phyloP scores from a whole-genome alignment of 2,113 vertebrate genomes.

The Tragelaphus buxtoni region DNA sequence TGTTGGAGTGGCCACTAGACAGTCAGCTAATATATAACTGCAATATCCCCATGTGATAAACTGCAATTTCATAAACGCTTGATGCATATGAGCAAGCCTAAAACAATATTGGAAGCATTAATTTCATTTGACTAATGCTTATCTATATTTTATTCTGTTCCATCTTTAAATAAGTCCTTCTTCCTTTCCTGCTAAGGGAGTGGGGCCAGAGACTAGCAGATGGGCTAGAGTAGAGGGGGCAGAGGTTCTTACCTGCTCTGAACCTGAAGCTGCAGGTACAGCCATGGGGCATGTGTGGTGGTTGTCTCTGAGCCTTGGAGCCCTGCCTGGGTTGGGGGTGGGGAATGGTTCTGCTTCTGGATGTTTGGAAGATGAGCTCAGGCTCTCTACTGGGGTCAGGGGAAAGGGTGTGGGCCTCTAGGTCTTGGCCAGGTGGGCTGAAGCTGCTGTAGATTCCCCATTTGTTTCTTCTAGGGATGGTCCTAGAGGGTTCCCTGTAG shows the following conservation, averaged over 20 bases:
- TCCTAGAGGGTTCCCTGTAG: background rate
- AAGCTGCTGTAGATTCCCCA: background rate
- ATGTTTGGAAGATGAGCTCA: background rate
- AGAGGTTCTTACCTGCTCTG: background rate
- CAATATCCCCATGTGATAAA: slow-evolving; percentile 74
- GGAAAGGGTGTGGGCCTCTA: background rate
- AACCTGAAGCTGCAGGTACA: background rate
- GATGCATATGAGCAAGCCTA: slow-evolving; percentile 67
- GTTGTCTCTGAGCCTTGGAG: background rate
- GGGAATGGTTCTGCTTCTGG: background rate
- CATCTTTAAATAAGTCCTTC: slow-evolving; percentile 39
- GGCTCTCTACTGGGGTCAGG: background rate
- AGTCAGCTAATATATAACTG: slow-evolving; percentile 75
- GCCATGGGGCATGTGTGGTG: no score
- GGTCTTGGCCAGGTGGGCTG: no score
- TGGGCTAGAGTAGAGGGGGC: background rate
- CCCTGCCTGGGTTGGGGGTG: background rate
- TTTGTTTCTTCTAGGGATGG: background rate
- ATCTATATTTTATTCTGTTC: slow-evolving; percentile 74
- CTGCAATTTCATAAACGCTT: slow-evolving; percentile 69
- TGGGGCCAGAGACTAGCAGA: background rate
- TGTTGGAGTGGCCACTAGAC: slow-evolving; percentile 66
- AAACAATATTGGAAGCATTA: slow-evolving; percentile 76
- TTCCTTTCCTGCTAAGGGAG: slow-evolving; percentile 25
- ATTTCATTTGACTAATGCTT: slow-evolving; percentile 79